A percentile compares a stretch with the other conserved stretches of the same genome.
phyloP scores from a whole-genome alignment of 2,888 invertebrate genomes.

The Stenolophus ochropezus region DNA sequence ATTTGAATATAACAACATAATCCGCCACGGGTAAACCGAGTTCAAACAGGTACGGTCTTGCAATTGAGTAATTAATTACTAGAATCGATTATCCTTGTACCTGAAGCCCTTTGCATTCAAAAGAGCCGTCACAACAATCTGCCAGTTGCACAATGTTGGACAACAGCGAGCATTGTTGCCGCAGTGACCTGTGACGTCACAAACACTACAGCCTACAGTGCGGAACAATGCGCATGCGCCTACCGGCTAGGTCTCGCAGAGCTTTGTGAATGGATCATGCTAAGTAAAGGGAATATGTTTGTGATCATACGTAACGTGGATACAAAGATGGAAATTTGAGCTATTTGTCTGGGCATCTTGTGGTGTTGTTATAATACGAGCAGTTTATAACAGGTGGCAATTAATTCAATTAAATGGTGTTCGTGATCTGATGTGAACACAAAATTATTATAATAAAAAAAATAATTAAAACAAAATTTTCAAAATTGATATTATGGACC shows the following conservation, averaged over 20 bases:
- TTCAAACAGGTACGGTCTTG: too few relatives aligned
- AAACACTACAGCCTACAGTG: background rate
- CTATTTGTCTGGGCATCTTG: background rate
- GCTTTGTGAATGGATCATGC: background rate
- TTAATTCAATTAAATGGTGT: too few relatives aligned
- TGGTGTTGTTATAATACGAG: too few relatives aligned
- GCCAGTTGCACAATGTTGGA: constrained; percentile 1
- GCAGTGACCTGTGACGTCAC: constrained; percentile 14
- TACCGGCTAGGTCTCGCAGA: too few relatives aligned
- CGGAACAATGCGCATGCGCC: background rate
- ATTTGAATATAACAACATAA: too few relatives aligned
- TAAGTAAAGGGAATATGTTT: background rate
- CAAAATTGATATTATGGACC: too few relatives aligned
- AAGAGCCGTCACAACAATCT: constrained; percentile 20
- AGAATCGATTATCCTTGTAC: background rate
- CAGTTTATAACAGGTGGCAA: too few relatives aligned
- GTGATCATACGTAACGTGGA: background rate
- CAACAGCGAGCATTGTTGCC: constrained; percentile 17
- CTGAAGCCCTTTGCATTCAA: background rate
- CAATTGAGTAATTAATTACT: background rate
- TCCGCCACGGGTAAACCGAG: too few relatives aligned
- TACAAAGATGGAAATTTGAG: background rate
- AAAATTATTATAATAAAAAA: too few relatives aligned
- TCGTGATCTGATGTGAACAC: too few relatives aligned
- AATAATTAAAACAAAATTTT: too few relatives aligned